A percentile compares a stretch with the other conserved stretches of the same genome.
phyloP scores from a whole-genome alignment of 2,797 vertebrate genomes.

The Benthosema pterotum region DNA sequence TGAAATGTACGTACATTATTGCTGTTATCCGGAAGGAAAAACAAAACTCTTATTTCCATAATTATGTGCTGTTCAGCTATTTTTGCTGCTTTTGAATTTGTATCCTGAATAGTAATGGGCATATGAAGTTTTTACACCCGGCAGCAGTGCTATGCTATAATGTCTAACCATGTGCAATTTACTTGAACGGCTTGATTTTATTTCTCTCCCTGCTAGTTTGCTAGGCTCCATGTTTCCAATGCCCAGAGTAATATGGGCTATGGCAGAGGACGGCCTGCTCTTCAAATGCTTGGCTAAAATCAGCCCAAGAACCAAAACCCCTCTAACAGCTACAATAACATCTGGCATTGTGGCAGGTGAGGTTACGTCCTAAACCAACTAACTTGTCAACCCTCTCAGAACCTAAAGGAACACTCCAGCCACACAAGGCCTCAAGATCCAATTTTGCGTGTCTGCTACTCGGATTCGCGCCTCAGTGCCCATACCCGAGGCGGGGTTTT shows the following conservation, averaged over 20 bases:
- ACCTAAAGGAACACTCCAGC: conserved; percentile 2
- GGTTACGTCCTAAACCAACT: conserved; percentile 54
- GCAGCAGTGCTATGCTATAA: background rate
- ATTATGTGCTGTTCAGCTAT: too few species aligned
- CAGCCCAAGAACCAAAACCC: conserved; percentile 89
- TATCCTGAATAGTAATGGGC: too few species aligned
- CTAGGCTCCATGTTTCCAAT: conserved; percentile 97
- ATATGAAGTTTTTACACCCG: too few species aligned
- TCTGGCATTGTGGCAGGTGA: conserved; percentile 92
- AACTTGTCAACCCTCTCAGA: conserved; percentile 32
- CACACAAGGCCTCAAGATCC: conserved; percentile 36
- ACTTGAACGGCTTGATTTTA: conserved; percentile 47
- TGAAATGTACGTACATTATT: background rate
- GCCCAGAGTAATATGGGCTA: conserved; percentile 96
- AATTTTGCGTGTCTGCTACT: too few species aligned
- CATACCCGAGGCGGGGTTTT: too few species aligned
- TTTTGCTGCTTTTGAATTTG: too few species aligned
- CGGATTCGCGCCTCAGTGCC: too few species aligned
- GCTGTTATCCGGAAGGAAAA: too few species aligned
- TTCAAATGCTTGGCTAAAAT: conserved; percentile 90
- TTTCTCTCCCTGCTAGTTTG: conserved; percentile 76
- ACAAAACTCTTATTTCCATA: too few species aligned
- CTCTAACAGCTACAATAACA: conserved; percentile 88
- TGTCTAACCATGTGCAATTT: conserved; percentile 39
- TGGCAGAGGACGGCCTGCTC: conserved; percentile 96